These are phyloP conservation scores for Cynoglossus semilaevis DNA, from an alignment of 2,113 vertebrate genomes.

Conservation along the genomic window DNA sequence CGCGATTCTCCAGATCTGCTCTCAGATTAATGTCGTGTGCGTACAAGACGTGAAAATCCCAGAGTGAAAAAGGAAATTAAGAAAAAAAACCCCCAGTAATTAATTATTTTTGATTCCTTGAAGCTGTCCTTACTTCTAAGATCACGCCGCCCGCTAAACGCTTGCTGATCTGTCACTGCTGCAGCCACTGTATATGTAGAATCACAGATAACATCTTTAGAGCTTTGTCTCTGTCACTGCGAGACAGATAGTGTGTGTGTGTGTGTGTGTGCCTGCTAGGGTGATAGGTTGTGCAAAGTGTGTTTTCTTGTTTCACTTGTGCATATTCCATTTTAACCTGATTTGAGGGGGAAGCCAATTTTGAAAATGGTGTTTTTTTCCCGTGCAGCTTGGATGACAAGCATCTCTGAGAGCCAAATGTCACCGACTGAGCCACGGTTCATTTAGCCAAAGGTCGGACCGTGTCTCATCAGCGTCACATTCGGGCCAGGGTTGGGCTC, in stretches of 20 bases:
- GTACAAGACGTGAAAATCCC: slow-evolving; percentile 1
- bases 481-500: slow-evolving; percentile 37
- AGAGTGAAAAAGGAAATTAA: neutral
- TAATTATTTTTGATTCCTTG: no score
- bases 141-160: slow-evolving; percentile 32
- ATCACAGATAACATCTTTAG: slow-evolving; percentile 53
- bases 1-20: slow-evolving; percentile 16
- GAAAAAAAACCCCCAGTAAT: no score
- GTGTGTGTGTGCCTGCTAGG: neutral
- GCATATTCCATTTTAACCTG: slow-evolving; percentile 16
- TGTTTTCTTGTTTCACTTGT: slow-evolving; percentile 5
- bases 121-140: no score
- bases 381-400: slow-evolving; percentile 24
- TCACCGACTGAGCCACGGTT: slow-evolving; percentile 31
- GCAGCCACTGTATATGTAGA: slow-evolving; percentile 40
- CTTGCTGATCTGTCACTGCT: slow-evolving; percentile 1
- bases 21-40: slow-evolving; percentile 39
- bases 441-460: slow-evolving; percentile 55
- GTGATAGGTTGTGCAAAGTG: slow-evolving; percentile 29
- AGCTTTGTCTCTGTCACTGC: slow-evolving; percentile 26
- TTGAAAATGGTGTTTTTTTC: slow-evolving; percentile 9
- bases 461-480: slow-evolving; percentile 54
- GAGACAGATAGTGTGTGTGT: neutral
- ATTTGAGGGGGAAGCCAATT: slow-evolving; percentile 16
- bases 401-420: slow-evolving; percentile 41